Evolutionary conservation across 2,797 vertebrate species (phyloP).

Genomic region (Centroberyx gerrardi): DNA sequence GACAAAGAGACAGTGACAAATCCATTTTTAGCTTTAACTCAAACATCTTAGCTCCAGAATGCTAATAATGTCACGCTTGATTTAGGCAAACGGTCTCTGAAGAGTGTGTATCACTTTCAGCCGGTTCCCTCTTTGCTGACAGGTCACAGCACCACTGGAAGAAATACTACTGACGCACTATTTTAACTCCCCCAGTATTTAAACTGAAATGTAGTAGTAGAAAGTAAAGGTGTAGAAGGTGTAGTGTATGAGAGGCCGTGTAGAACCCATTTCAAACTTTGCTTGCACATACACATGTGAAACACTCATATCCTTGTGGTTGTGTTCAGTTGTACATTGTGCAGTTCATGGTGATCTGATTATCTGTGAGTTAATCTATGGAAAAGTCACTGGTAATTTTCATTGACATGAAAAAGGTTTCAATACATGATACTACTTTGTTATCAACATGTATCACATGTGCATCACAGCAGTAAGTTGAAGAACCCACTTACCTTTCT

Average conservation of each 20-base stretch:
- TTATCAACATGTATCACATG: background rate
- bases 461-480: background rate
- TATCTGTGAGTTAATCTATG: background rate
- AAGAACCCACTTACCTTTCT: background rate
- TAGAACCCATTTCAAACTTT: too few relatives aligned
- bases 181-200: constrained; percentile 38
- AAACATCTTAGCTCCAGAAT: constrained; percentile 81
- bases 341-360: background rate
- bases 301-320: background rate
- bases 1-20: constrained; percentile 83
- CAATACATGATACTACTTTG: background rate
- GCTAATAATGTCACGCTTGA: constrained; percentile 81
- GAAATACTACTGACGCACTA: constrained; percentile 34
- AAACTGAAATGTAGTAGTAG: constrained; percentile 35
- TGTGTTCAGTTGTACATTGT: background rate
- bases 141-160: constrained; percentile 51
- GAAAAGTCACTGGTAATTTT: background rate
- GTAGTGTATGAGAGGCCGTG: constrained; percentile 26
- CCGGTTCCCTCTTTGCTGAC: constrained; percentile 66
- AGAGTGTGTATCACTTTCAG: constrained; percentile 81
- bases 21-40: constrained; percentile 78
- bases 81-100: constrained; percentile 66
- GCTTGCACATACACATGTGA: too few relatives aligned
- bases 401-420: background rate
- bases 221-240: constrained; percentile 43